phyloP scores from a whole-genome alignment of 2,888 invertebrate genomes.

The Apantesis nais region DNA sequence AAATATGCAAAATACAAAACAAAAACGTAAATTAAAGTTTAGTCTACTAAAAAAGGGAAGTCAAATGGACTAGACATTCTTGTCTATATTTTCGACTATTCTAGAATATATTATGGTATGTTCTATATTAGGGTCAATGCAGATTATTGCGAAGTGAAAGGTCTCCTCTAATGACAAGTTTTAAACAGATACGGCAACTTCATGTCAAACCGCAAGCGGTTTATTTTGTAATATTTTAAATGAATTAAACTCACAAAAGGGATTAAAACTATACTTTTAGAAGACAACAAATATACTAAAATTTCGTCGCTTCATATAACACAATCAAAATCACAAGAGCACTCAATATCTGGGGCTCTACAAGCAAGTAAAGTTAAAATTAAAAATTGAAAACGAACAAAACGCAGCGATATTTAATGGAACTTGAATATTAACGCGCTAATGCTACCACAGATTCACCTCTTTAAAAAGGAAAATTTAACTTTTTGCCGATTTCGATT shows the following conservation, averaged over 20 bases:
- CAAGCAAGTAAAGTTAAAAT: not conserved
- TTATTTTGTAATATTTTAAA: constrained; percentile 25
- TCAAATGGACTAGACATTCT: no score
- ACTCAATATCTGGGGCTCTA: not conserved
- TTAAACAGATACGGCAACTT: not conserved
- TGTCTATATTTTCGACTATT: no score
- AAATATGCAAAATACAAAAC: no score
- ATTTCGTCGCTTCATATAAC: not conserved
- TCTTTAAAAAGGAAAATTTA: not conserved
- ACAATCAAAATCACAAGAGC: not conserved
- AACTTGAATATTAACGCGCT: not conserved
- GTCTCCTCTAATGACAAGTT: not conserved
- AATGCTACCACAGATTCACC: no score
- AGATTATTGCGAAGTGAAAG: not conserved
- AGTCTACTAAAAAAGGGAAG: no score
- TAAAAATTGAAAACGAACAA: not conserved
- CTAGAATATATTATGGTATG: no score
- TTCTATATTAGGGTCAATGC: not conserved
- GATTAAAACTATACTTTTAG: not conserved
- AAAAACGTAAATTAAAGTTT: no score
- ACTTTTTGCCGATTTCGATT: not conserved
- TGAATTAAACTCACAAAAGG: constrained; percentile 5
- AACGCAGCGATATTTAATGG: not conserved
- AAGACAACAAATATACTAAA: not conserved
- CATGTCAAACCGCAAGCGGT: constrained; percentile 23